Evolutionary conservation across 2,113 vertebrate genomes (phyloP).

Genomic region (Trichechus manatus): DNA sequence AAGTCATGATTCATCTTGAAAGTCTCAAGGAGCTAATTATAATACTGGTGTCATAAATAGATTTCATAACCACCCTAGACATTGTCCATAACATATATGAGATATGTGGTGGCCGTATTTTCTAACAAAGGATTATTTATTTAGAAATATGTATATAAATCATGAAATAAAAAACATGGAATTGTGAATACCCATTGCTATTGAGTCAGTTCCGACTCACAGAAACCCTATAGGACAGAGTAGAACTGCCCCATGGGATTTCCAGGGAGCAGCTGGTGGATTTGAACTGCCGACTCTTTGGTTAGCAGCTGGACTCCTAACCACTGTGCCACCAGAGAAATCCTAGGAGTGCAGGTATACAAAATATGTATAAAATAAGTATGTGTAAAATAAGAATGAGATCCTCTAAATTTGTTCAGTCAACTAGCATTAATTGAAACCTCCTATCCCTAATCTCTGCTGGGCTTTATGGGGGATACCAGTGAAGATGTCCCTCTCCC

Average conservation of each 20-base stretch:
- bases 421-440: neutral
- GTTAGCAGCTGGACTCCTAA: too few species aligned
- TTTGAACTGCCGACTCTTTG: too few species aligned
- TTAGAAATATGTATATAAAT: neutral
- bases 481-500: neutral
- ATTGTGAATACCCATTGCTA: neutral
- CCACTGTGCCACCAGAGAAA: neutral
- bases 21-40: neutral
- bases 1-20: neutral
- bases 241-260: too few species aligned
- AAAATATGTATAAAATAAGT: neutral
- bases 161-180: neutral
- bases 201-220: too few species aligned
- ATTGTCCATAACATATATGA: neutral
- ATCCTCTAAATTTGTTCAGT: neutral
- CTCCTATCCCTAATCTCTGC: neutral
- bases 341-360: neutral
- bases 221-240: too few species aligned
- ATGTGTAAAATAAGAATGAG: neutral
- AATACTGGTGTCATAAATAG: neutral
- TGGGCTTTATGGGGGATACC: neutral
- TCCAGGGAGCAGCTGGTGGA: too few species aligned
- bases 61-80: neutral
- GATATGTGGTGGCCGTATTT: neutral
- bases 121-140: neutral